A percentile compares a stretch with the other conserved stretches of the same genome.
These are phyloP conservation scores for Chirona hameri DNA, from an alignment of 2,888 invertebrate species.

Conservation along the genomic window DNA sequence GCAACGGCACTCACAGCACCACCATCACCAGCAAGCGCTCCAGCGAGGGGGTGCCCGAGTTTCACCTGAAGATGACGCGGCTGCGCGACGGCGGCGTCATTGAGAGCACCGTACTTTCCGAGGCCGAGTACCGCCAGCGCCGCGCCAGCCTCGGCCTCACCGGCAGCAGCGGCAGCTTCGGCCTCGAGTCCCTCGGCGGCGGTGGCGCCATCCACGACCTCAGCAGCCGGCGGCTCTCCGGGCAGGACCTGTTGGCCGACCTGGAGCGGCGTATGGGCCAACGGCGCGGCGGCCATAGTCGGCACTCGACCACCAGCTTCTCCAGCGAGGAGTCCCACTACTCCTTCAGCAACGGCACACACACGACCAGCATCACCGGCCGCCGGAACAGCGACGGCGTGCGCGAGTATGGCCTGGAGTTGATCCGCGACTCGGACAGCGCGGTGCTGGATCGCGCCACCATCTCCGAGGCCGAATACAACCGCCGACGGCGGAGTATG, in stretches of 20 bases:
- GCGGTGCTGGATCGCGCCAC: background rate
- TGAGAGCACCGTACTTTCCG: constrained; percentile 38
- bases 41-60: constrained; percentile 84
- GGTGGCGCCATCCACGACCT: too few species aligned
- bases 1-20: constrained; percentile 14
- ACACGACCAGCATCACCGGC: constrained; percentile 64
- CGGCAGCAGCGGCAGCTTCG: background rate
- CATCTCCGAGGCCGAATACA: constrained; percentile 7
- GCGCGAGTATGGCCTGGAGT: constrained; percentile 79
- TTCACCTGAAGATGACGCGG: constrained; percentile 64
- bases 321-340: constrained; percentile 33
- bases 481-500: background rate
- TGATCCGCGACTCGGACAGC: constrained; percentile 56
- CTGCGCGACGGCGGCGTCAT: constrained; percentile 45
- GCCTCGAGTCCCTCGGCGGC: background rate
- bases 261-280: background rate
- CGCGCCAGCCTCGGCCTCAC: constrained; percentile 8
- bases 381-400: constrained; percentile 56
- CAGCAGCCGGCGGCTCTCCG: too few species aligned
- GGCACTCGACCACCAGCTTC: background rate
- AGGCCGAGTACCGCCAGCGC: background rate
- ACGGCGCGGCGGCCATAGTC: background rate
- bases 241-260: background rate
- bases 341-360: constrained; percentile 51
- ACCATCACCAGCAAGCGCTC: constrained; percentile 74